Percentiles rank a stretch among this genome's conserved stretches.
Evolutionary conservation across 2,797 vertebrate species (phyloP).

Genomic region (Lycodopsis pacificus): DNA sequence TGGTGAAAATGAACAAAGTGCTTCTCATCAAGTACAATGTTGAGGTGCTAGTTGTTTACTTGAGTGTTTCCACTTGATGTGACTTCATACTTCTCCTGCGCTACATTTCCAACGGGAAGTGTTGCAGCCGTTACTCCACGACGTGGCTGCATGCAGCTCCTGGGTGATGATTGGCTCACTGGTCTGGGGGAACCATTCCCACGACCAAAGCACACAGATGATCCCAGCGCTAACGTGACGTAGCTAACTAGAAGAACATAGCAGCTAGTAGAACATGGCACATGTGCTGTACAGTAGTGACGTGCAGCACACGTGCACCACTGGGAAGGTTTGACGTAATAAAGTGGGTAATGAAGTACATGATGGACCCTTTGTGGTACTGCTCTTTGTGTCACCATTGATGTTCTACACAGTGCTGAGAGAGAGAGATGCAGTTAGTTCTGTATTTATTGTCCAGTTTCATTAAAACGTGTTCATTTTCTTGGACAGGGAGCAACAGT

Average conservation of each 20-base stretch:
- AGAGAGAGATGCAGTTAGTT: background rate
- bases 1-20: background rate
- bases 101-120: background rate
- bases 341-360: background rate
- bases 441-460: background rate
- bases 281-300: no score
- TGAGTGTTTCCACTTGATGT: background rate
- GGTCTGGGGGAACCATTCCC: no score
- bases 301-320: no score
- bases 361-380: background rate
- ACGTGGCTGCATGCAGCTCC: no score
- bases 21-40: background rate
- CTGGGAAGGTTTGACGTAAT: no score
- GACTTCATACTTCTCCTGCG: background rate
- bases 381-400: background rate
- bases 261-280: no score
- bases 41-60: background rate
- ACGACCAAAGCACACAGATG: no score
- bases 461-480: slow-evolving; percentile 20
- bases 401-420: background rate
- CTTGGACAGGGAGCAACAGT: slow-evolving; percentile 91
- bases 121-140: no score
- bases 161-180: no score
- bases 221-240: no score
- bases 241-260: no score